Conservation (phyloP, 2,888 invertebrate species). For the Gymnosoma rotundatum region DNA sequence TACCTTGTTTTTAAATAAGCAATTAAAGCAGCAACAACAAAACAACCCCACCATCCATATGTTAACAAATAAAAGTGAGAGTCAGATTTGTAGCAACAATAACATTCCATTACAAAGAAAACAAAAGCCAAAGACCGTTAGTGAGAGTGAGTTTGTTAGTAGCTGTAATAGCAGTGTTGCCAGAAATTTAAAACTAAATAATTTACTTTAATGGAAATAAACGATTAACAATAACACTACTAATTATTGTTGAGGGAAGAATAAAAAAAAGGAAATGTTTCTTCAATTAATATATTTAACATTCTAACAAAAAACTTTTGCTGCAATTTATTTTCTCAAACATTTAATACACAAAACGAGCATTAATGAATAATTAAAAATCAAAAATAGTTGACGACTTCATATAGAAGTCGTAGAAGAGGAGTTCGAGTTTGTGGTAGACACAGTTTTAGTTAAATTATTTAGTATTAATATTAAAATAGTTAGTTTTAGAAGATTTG, state of each 20-base stretch:
- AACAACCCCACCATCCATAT: conserved; percentile 15
- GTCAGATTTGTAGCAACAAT: conserved; percentile 1
- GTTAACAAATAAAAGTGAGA: conserved; percentile 14
- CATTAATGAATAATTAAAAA: conserved; percentile 35
- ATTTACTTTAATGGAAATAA: conserved; percentile 15
- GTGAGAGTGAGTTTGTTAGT: background rate
- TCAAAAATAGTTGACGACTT: conserved; percentile 3
- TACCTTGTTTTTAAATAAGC: conserved; percentile 1
- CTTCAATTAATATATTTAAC: conserved; percentile 19
- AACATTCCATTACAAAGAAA: conserved; percentile 45
- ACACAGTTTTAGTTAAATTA: conserved; percentile 17
- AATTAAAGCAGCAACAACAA: conserved; percentile 24
- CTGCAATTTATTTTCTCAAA: conserved; percentile 3
- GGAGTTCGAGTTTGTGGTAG: background rate
- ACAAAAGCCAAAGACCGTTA: background rate
- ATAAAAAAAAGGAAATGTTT: conserved; percentile 46
- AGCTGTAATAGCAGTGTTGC: conserved; percentile 15
- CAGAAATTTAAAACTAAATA: conserved; percentile 29
- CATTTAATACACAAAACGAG: conserved; percentile 17
- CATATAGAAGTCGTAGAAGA: conserved; percentile 11
- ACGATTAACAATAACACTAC: background rate
- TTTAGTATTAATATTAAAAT: conserved; percentile 24
- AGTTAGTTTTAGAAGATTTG: conserved; percentile 27
- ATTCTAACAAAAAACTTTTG: conserved; percentile 46
- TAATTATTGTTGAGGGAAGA: background rate